Percentiles rank a stretch among this genome's conserved stretches.
These are phyloP conservation scores for Protobothrops mucrosquamatus DNA, from an alignment of 2,113 vertebrate species.

Conservation along the genomic window DNA sequence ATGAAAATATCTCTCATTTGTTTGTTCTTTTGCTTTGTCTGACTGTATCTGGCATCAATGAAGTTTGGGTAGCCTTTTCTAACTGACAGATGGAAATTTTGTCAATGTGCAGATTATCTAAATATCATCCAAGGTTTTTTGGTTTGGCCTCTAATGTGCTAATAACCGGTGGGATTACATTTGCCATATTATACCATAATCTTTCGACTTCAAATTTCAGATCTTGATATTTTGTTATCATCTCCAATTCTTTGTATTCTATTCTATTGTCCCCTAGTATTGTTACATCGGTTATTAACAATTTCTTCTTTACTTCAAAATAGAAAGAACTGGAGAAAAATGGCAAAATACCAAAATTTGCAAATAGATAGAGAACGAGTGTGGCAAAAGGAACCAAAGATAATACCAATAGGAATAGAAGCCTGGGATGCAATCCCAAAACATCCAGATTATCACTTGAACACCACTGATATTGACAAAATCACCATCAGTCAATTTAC, in stretches of 20 bases:
- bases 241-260: background rate
- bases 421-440: background rate
- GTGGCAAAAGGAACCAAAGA: background rate
- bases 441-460: background rate
- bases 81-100: background rate
- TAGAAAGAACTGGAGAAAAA: background rate
- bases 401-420: background rate
- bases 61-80: background rate
- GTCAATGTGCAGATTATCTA: background rate
- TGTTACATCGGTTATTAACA: background rate
- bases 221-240: background rate
- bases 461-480: background rate
- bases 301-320: background rate
- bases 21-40: background rate
- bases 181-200: background rate
- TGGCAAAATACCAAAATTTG: background rate
- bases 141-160: background rate
- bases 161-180: background rate
- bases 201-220: background rate
- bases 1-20: background rate
- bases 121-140: background rate
- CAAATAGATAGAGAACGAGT: background rate
- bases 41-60: background rate
- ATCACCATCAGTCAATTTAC: background rate
- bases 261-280: background rate